These are phyloP conservation scores for Conistra vaccinii DNA, from an alignment of 2,888 invertebrate genomes.

Conservation along the genomic window DNA sequence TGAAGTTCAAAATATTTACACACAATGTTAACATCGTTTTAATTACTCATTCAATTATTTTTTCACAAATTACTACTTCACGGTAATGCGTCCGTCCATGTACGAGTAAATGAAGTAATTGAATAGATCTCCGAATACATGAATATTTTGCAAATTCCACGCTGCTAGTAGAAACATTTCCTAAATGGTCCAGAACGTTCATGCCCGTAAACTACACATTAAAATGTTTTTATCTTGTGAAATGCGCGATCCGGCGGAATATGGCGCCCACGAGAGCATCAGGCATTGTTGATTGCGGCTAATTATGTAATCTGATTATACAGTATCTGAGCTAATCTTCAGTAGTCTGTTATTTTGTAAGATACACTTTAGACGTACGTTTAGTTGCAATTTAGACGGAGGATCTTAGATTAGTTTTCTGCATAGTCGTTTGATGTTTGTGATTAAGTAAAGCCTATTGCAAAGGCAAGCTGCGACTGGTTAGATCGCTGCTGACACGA, in stretches of 20 bases:
- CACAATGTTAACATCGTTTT: background rate
- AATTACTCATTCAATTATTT: constrained; percentile 21
- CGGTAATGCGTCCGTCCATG: background rate
- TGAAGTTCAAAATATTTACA: background rate
- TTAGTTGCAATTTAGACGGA: constrained; percentile 59
- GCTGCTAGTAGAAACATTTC: constrained; percentile 42
- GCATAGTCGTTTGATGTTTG: constrained; percentile 47
- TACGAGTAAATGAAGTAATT: constrained; percentile 30
- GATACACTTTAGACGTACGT: constrained; percentile 56
- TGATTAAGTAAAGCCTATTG: constrained; percentile 49
- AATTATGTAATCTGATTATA: constrained; percentile 69
- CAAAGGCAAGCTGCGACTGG: constrained; percentile 28
- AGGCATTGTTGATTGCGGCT: constrained; percentile 63
- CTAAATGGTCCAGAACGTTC: constrained; percentile 56
- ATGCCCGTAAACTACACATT: constrained; percentile 56
- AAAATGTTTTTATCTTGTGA: constrained; percentile 60
- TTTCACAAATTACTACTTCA: constrained; percentile 24
- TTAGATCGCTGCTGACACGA: constrained; percentile 35
- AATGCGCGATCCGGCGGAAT: constrained; percentile 54
- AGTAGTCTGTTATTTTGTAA: constrained; percentile 66
- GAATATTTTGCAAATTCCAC: constrained; percentile 35
- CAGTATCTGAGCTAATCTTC: constrained; percentile 65
- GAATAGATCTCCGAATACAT: constrained; percentile 5
- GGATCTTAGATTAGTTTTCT: constrained; percentile 57
- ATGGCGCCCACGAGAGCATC: constrained; percentile 56